Evolutionary conservation across 2,113 vertebrate species (phyloP).

Genomic region (Crotalus horridus): DNA sequence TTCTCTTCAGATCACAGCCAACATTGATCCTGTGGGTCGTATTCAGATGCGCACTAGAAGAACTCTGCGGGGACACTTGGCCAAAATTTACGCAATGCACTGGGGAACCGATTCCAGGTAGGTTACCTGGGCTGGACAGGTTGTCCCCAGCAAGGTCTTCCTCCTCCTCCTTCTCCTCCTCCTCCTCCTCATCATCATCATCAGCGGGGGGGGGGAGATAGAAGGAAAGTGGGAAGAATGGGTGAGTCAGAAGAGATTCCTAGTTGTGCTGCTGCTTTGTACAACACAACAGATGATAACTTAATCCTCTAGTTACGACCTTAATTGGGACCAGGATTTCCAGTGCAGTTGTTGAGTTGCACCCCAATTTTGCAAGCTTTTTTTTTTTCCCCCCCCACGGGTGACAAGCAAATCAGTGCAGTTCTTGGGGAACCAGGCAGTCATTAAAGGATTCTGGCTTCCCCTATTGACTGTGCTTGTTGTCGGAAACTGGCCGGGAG

Average conservation of each 20-base stretch:
- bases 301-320: no score
- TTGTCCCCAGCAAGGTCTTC: neutral
- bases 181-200: neutral
- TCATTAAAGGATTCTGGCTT: no score
- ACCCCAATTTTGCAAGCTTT: no score
- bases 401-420: no score
- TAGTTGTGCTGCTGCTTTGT: neutral
- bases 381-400: no score
- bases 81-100: conserved; percentile 99
- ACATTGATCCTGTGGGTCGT: conserved; percentile 95
- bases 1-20: conserved; percentile 90
- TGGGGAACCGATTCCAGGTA: conserved; percentile 99
- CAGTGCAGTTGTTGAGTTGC: no score
- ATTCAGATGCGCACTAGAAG: conserved; percentile 99
- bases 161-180: neutral
- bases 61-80: conserved; percentile 95
- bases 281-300: neutral
- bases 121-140: neutral
- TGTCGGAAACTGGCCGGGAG: no score
- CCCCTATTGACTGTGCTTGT: no score
- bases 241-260: no score
- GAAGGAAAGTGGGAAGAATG: neutral
- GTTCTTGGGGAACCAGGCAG: no score
- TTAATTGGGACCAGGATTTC: no score
- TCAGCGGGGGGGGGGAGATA: neutral